Conservation (phyloP, 2,888 invertebrate species). For the Cotesia congregata region DNA sequence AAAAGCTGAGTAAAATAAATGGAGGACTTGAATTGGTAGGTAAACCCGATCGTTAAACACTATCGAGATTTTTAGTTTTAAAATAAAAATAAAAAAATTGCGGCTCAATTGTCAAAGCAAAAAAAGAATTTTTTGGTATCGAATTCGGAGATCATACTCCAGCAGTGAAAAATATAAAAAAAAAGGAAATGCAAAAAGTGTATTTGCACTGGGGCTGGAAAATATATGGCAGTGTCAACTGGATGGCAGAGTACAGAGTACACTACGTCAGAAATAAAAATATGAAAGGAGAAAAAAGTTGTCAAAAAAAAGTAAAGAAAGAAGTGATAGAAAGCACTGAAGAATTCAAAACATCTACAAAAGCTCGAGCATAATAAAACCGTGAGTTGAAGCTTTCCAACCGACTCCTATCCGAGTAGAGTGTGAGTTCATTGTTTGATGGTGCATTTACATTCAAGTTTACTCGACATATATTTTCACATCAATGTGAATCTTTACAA, state of each 20-base stretch:
- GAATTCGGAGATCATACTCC: background rate
- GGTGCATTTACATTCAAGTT: conserved; percentile 35
- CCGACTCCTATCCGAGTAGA: conserved; percentile 19
- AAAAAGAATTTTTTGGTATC: background rate
- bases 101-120: background rate
- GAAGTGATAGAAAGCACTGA: conserved; percentile 15
- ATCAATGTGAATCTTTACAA: conserved; percentile 12
- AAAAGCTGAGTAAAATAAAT: background rate
- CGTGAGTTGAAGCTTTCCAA: conserved; percentile 15
- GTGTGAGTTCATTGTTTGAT: conserved; percentile 41
- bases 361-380: conserved; percentile 25
- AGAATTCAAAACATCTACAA: background rate
- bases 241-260: background rate
- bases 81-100: background rate
- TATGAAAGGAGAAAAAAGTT: background rate
- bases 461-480: conserved; percentile 8
- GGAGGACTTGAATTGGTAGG: conserved; percentile 4
- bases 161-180: background rate
- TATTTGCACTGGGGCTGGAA: background rate
- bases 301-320: background rate
- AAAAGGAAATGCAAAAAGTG: background rate
- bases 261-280: background rate
- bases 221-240: background rate
- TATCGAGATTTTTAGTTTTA: background rate
- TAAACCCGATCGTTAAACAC: conserved; percentile 13